Conservation (phyloP, 2,888 invertebrate species). For the Anthrax anthrax region DNA sequence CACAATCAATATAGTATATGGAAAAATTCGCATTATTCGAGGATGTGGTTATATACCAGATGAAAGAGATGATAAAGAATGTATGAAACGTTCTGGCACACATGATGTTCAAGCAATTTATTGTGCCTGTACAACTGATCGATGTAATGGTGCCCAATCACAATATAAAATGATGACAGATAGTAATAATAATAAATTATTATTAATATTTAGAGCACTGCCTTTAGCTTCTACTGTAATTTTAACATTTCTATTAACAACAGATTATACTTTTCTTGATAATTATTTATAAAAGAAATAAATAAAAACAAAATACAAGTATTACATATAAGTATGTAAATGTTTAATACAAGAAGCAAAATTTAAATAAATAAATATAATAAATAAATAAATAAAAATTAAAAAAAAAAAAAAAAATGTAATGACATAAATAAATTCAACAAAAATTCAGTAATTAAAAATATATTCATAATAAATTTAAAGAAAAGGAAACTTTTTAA, state of each 20-base stretch:
- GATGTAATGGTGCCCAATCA: conserved; percentile 50
- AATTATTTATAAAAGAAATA: background rate
- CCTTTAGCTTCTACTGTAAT: conserved; percentile 12
- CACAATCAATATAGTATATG: too few relatives aligned
- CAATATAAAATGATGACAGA: conserved; percentile 16
- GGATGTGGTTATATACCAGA: conserved; percentile 67
- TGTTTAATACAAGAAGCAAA: too few relatives aligned
- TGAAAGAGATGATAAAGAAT: conserved; percentile 43
- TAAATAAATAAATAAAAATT: too few relatives aligned
- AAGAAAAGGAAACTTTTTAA: too few relatives aligned
- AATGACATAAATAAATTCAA: too few relatives aligned
- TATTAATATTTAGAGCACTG: conserved; percentile 15
- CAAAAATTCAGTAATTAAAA: too few relatives aligned
- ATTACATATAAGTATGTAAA: background rate
- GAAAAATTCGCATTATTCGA: conserved; percentile 59
- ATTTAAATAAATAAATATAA: too few relatives aligned
- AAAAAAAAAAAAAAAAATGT: too few relatives aligned
- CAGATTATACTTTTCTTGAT: conserved; percentile 1
- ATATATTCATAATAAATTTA: too few relatives aligned
- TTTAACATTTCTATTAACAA: conserved; percentile 1
- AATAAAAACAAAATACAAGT: background rate
- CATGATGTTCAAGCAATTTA: conserved; percentile 60
- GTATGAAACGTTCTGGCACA: conserved; percentile 55
- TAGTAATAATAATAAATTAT: conserved; percentile 19
- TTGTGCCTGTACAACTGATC: conserved; percentile 62